A percentile compares a stretch with the other conserved stretches of the same genome.
These are phyloP conservation scores for Volucella zonaria DNA, from an alignment of 2,888 invertebrate genomes.

Conservation along the genomic window DNA sequence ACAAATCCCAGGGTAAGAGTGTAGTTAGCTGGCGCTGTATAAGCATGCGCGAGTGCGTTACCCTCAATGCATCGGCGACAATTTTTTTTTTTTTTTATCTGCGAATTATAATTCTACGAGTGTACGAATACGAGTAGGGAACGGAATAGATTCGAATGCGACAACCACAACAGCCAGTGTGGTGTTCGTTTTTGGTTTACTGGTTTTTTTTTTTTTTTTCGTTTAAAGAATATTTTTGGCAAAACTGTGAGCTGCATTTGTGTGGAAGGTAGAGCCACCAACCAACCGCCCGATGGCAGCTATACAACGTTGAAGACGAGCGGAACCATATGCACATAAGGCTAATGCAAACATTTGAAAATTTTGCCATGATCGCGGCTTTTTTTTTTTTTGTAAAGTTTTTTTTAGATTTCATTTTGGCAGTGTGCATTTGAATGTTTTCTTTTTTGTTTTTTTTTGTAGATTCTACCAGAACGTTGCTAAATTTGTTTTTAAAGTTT, in stretches of 20 bases:
- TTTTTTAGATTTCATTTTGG: constrained; percentile 19
- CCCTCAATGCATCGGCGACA: constrained; percentile 71
- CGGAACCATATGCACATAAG: constrained; percentile 61
- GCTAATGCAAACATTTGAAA: constrained; percentile 56
- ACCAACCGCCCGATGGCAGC: not conserved
- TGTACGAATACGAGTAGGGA: constrained; percentile 56
- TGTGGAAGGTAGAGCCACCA: constrained; percentile 61
- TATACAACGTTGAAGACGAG: not conserved
- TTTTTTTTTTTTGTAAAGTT: constrained; percentile 45
- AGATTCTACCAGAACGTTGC: constrained; percentile 61
- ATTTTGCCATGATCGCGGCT: constrained; percentile 64
- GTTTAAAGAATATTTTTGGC: constrained; percentile 61
- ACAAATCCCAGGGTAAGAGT: constrained; percentile 38
- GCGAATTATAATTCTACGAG: constrained; percentile 57
- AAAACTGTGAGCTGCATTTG: constrained; percentile 62
- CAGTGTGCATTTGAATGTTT: constrained; percentile 30
- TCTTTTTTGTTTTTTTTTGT: constrained; percentile 34
- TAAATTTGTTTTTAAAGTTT: constrained; percentile 72
- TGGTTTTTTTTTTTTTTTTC: constrained; percentile 14
- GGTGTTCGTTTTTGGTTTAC: constrained; percentile 31
- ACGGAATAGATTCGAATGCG: constrained; percentile 64
- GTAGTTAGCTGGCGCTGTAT: constrained; percentile 28
- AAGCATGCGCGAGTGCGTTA: constrained; percentile 74
- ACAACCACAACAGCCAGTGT: constrained; percentile 21
- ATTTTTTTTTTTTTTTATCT: constrained; percentile 39